Conservation (phyloP, 2,113 vertebrate genomes). For the Neopipo cinnamomea region DNA sequence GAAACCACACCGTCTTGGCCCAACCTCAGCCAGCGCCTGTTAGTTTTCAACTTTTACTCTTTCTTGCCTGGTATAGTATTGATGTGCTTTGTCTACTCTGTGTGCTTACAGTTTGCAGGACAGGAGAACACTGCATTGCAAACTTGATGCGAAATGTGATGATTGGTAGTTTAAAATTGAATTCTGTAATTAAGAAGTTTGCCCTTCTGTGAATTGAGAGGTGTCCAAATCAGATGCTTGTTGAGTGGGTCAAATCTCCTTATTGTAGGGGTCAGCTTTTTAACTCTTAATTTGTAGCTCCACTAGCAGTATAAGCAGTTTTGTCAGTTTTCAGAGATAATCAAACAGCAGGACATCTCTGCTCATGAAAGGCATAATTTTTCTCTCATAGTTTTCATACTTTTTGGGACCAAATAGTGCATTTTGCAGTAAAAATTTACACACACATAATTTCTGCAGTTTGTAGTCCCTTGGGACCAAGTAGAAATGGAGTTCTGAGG, state of each 20-base stretch:
- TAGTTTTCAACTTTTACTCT: slow-evolving; percentile 76
- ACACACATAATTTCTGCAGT: not conserved
- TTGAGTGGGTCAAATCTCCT: not conserved
- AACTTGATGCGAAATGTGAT: not conserved
- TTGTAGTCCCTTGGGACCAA: not conserved
- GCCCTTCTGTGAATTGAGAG: not conserved
- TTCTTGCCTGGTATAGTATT: slow-evolving; percentile 73
- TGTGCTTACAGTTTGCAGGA: not conserved
- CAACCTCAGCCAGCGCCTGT: slow-evolving; percentile 86
- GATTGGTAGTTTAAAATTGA: not conserved
- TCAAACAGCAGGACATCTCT: not conserved
- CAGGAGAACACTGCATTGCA: slow-evolving; percentile 35
- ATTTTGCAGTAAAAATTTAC: not conserved
- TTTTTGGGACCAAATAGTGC: not conserved
- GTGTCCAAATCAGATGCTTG: not conserved
- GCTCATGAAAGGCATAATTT: not conserved
- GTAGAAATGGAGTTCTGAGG: not conserved
- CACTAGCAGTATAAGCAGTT: not conserved
- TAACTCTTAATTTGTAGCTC: not conserved
- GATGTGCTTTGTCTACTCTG: slow-evolving; percentile 19
- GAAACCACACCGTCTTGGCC: slow-evolving; percentile 85
- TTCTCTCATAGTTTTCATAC: not conserved
- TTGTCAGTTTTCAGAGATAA: not conserved
- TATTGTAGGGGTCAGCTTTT: not conserved
- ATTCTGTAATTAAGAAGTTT: not conserved